A percentile compares a stretch with the other conserved stretches of the same genome.
These are phyloP conservation scores for Glaucopsyche alexis DNA, from an alignment of 2,888 invertebrate species.

Conservation along the genomic window DNA sequence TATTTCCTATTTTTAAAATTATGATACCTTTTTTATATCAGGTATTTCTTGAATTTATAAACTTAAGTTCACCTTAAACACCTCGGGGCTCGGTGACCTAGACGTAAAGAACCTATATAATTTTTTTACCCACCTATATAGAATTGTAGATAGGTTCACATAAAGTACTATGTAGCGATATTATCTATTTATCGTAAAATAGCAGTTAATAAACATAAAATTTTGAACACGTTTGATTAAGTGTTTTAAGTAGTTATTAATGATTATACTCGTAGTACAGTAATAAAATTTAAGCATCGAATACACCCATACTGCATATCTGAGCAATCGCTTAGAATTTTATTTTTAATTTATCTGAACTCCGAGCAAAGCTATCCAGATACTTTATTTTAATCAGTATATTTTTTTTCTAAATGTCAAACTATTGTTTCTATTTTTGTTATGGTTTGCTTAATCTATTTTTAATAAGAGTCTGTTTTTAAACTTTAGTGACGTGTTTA, in stretches of 20 bases:
- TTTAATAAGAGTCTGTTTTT: too few relatives aligned
- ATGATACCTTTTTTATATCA: too few relatives aligned
- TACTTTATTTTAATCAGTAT: too few relatives aligned
- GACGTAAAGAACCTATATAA: neutral
- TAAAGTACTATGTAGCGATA: slow-evolving; percentile 43
- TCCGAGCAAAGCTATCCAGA: too few relatives aligned
- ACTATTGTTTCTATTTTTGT: neutral
- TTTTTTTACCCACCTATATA: neutral
- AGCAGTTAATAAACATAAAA: slow-evolving; percentile 62
- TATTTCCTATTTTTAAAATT: too few relatives aligned
- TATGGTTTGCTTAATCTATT: neutral
- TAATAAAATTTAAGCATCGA: slow-evolving; percentile 56
- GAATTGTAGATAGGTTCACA: neutral
- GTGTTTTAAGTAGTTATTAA: slow-evolving; percentile 77
- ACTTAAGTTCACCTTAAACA: too few relatives aligned
- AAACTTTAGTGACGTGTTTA: neutral
- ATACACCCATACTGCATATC: neutral
- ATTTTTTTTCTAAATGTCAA: too few relatives aligned
- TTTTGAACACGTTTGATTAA: slow-evolving; percentile 50
- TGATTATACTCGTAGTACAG: slow-evolving; percentile 76
- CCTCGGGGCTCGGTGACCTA: neutral
- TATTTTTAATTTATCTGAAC: too few relatives aligned
- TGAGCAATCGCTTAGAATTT: neutral
- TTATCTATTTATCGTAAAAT: slow-evolving; percentile 69
- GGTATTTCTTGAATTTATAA: too few relatives aligned